phyloP scores from a whole-genome alignment of 2,888 invertebrate species.

The Baccha elongata region DNA sequence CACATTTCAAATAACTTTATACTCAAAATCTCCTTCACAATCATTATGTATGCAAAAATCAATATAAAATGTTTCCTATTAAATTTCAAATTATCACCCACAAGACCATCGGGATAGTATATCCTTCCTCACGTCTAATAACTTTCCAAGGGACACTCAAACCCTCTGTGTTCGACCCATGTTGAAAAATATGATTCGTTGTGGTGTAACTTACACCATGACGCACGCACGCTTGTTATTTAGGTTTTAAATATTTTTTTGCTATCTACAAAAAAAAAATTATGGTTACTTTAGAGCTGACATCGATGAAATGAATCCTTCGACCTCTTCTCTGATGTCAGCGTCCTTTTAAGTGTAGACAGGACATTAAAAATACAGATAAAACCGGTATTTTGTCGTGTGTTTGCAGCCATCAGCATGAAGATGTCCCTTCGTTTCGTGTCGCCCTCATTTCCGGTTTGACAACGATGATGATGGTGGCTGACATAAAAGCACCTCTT shows the following conservation, averaged over 20 bases:
- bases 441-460: constrained; percentile 53
- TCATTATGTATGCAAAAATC: constrained; percentile 13
- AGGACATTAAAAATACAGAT: constrained; percentile 69
- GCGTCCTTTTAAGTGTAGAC: constrained; percentile 63
- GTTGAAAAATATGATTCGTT: constrained; percentile 53
- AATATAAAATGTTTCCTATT: constrained; percentile 46
- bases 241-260: constrained; percentile 22
- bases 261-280: constrained; percentile 42
- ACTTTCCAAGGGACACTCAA: constrained; percentile 65
- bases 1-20: neutral
- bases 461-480: constrained; percentile 8
- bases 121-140: constrained; percentile 35
- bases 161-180: neutral
- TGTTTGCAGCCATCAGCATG: constrained; percentile 68
- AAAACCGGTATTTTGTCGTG: constrained; percentile 71
- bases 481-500: constrained; percentile 49
- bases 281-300: constrained; percentile 55
- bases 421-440: constrained; percentile 48
- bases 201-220: constrained; percentile 23
- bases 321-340: constrained; percentile 49
- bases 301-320: constrained; percentile 33
- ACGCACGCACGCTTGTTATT: constrained; percentile 12
- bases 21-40: neutral
- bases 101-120: constrained; percentile 58
- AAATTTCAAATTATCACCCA: constrained; percentile 67